Evolutionary conservation across 2,888 invertebrate genomes (phyloP).

Genomic region (Furcula furcula): DNA sequence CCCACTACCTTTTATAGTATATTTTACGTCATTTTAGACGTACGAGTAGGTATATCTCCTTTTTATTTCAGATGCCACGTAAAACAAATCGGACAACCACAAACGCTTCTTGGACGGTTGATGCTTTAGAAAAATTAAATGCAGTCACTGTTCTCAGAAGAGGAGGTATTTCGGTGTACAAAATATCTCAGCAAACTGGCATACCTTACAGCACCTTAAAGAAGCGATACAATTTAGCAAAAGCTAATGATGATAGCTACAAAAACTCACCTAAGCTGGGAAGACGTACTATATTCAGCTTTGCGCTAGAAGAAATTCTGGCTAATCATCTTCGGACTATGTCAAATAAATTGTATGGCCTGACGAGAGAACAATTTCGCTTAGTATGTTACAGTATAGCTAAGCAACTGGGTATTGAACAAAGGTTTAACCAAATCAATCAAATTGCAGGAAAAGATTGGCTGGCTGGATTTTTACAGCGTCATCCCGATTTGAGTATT

Average conservation of each 20-base stretch:
- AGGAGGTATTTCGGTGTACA: slow-evolving; percentile 13
- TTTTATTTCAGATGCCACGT: no score
- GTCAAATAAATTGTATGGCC: slow-evolving; percentile 26
- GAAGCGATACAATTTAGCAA: slow-evolving; percentile 16
- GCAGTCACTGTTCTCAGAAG: slow-evolving; percentile 9
- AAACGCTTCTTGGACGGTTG: slow-evolving; percentile 13
- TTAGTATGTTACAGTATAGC: slow-evolving; percentile 21
- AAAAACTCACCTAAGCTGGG: slow-evolving; percentile 19
- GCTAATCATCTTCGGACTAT: slow-evolving; percentile 20
- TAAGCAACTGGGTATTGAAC: slow-evolving; percentile 18
- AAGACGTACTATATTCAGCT: slow-evolving; percentile 21
- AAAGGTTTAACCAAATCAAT: no score
- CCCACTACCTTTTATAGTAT: no score
- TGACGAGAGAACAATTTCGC: slow-evolving; percentile 22
- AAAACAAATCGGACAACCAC: no score
- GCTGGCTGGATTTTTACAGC: slow-evolving; percentile 21
- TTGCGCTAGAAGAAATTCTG: slow-evolving; percentile 20
- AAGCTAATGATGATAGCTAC: slow-evolving; percentile 17
- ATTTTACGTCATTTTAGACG: no score
- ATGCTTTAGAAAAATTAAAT: slow-evolving; percentile 16
- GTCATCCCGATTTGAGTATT: slow-evolving; percentile 24
- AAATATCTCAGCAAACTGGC: slow-evolving; percentile 13
- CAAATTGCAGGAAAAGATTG: slow-evolving; percentile 15
- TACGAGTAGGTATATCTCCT: no score
- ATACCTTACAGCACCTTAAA: no score